Percentiles rank a stretch among this genome's conserved stretches.
Conservation (phyloP, 1,140 invertebrate genomes). For the Helicoverpa armigera region DNA sequence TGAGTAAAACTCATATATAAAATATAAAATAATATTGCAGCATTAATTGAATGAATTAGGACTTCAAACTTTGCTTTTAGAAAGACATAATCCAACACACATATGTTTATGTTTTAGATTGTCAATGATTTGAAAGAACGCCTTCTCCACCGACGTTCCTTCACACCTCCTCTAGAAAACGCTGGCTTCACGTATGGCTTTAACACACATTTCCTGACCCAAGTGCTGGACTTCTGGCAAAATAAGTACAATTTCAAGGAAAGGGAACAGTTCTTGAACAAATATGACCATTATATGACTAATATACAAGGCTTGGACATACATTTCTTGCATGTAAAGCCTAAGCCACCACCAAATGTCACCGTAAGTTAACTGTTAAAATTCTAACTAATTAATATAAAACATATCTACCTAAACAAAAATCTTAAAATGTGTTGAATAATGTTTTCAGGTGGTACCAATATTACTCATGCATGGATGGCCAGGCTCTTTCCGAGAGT, state of each 20-base stretch:
- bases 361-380: conserved; percentile 66
- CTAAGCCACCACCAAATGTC: conserved; percentile 59
- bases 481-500: conserved; percentile 96
- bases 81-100: too few species aligned
- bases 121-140: conserved; percentile 89
- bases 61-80: too few species aligned
- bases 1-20: too few species aligned
- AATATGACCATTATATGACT: conserved; percentile 91
- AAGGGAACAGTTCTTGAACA: conserved; percentile 90
- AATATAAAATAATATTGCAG: too few species aligned
- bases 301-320: conserved; percentile 89
- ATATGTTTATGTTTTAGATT: conserved; percentile 80
- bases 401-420: too few species aligned
- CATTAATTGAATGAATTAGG: too few species aligned
- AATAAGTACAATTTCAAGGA: conserved; percentile 91
- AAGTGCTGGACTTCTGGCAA: conserved; percentile 91
- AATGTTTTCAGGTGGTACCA: conserved; percentile 87
- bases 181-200: conserved; percentile 87
- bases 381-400: too few species aligned
- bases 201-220: conserved; percentile 87
- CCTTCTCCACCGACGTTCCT: conserved; percentile 87
- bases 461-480: conserved; percentile 95
- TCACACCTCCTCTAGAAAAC: conserved; percentile 89
- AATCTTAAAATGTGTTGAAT: too few species aligned
- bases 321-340: conserved; percentile 81